Percentiles rank a stretch among this genome's conserved stretches.
These are phyloP conservation scores for Druon quercuslanigerum DNA, from an alignment of 1,140 invertebrate species.

Conservation along the genomic window DNA sequence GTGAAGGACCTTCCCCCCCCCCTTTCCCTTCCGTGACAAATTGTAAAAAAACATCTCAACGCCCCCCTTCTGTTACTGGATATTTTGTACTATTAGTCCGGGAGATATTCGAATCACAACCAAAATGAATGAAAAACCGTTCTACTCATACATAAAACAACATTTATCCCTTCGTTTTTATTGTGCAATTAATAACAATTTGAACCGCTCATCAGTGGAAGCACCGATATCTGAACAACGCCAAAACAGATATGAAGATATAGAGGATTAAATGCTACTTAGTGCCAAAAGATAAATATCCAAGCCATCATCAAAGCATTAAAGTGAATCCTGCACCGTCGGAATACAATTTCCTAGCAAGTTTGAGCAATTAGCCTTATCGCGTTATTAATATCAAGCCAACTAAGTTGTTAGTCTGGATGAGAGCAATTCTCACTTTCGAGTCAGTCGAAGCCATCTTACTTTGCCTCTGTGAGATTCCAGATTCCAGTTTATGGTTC, in stretches of 20 bases:
- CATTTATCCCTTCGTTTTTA: too few relatives aligned
- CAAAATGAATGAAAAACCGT: too few relatives aligned
- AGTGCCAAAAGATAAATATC: not conserved
- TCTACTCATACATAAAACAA: too few relatives aligned
- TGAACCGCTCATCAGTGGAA: too few relatives aligned
- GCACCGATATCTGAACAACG: not conserved
- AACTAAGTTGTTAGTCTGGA: conserved; percentile 30
- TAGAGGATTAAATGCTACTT: conserved; percentile 23
- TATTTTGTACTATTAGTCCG: too few relatives aligned
- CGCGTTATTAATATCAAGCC: conserved; percentile 55
- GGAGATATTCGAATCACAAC: too few relatives aligned
- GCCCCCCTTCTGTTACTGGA: too few relatives aligned
- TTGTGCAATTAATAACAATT: too few relatives aligned
- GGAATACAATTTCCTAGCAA: conserved; percentile 36
- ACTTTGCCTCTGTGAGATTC: conserved; percentile 6
- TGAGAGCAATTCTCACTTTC: conserved; percentile 15
- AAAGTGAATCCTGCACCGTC: not conserved
- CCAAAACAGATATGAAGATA: conserved; percentile 1
- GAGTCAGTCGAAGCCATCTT: conserved; percentile 3
- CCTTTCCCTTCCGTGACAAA: too few relatives aligned
- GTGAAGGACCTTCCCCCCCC: too few relatives aligned
- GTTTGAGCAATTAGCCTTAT: conserved; percentile 55
- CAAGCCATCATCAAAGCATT: not conserved
- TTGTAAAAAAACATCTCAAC: too few relatives aligned
- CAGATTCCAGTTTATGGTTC: not conserved